phyloP scores from a whole-genome alignment of 2,888 invertebrate genomes.

The Drosophila sordidapex region DNA sequence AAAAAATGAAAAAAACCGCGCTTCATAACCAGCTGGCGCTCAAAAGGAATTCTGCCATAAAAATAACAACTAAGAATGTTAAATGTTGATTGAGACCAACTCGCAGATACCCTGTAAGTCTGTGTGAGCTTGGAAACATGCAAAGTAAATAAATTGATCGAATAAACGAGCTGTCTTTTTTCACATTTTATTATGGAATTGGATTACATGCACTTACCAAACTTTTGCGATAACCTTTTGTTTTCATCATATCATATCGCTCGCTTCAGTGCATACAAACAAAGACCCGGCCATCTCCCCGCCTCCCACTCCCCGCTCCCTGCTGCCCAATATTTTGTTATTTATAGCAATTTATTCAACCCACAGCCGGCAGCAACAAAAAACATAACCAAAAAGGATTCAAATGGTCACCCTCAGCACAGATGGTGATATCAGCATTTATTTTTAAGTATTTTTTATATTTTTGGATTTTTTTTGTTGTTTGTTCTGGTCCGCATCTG shows the following conservation, averaged over 20 bases:
- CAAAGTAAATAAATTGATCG: neutral
- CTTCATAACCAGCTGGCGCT: conserved; percentile 39
- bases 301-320: neutral
- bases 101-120: conserved; percentile 12
- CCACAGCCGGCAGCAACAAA: conserved; percentile 27
- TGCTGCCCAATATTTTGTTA: conserved; percentile 57
- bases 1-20: conserved; percentile 21
- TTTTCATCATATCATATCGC: neutral
- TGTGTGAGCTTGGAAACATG: neutral
- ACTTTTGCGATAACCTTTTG: neutral
- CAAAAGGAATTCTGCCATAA: conserved; percentile 29
- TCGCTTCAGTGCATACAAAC: conserved; percentile 22
- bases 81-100: neutral
- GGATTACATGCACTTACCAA: neutral
- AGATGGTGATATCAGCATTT: conserved; percentile 24
- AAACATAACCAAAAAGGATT: conserved; percentile 27
- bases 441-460: conserved; percentile 13
- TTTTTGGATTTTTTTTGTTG: conserved; percentile 4
- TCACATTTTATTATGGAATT: neutral
- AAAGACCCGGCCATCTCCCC: neutral
- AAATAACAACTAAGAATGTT: conserved; percentile 32
- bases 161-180: neutral
- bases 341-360: conserved; percentile 66
- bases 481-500: conserved; percentile 33
- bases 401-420: conserved; percentile 41